Evolutionary conservation across 1,140 invertebrate species (phyloP).

Genomic region (Diorhabda elongata): DNA sequence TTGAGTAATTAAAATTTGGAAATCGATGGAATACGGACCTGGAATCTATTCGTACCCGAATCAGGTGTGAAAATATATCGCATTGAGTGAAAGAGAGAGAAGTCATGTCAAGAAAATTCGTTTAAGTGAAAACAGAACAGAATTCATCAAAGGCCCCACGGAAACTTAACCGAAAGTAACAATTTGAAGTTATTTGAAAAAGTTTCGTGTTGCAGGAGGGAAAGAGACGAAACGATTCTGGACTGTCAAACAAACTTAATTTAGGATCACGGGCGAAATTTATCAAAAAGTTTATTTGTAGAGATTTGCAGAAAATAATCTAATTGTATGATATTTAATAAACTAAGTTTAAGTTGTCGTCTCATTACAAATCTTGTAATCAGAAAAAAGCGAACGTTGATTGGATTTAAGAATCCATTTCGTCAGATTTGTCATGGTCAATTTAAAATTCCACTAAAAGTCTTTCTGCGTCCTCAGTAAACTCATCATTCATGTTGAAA

Average conservation of each 20-base stretch:
- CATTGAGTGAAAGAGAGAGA: neutral
- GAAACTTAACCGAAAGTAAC: neutral
- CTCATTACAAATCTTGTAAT: too few relatives aligned
- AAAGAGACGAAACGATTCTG: too few relatives aligned
- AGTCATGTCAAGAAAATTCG: slow-evolving; percentile 2
- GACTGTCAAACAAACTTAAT: neutral
- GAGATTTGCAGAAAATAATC: too few relatives aligned
- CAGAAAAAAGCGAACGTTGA: too few relatives aligned
- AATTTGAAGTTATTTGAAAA: slow-evolving; percentile 1
- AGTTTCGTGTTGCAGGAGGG: neutral
- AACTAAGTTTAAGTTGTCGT: too few relatives aligned
- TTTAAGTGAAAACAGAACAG: slow-evolving; percentile 2
- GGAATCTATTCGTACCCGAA: neutral
- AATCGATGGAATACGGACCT: neutral
- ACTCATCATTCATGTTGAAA: slow-evolving; percentile 1
- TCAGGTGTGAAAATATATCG: slow-evolving; percentile 1
- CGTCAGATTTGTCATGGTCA: neutral
- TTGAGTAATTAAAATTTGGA: too few relatives aligned
- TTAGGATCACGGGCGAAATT: neutral
- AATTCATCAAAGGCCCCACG: neutral
- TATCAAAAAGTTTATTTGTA: too few relatives aligned
- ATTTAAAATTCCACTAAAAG: neutral
- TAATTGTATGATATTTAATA: too few relatives aligned
- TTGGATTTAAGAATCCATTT: neutral
- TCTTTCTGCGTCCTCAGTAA: neutral